Evolutionary conservation across 2,888 invertebrate species (phyloP).

Genomic region (Lepidochitona cinerea): DNA sequence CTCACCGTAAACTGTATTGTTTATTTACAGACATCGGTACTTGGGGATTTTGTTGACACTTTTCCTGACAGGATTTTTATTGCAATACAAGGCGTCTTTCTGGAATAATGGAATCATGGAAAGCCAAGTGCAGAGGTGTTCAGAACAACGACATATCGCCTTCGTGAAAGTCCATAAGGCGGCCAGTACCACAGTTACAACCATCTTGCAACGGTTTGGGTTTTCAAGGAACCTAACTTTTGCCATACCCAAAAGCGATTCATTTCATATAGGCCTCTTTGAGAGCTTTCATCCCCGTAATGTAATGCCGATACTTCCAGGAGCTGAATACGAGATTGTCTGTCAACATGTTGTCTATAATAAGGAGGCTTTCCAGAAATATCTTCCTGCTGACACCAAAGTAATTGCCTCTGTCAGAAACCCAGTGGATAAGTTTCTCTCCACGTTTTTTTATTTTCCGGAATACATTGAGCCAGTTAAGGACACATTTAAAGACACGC

Average conservation of each 20-base stretch:
- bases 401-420: neutral
- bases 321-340: neutral
- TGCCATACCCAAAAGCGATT: neutral
- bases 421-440: neutral
- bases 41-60: too few species aligned
- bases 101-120: too few species aligned
- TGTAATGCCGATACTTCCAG: neutral
- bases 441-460: slow-evolving; percentile 2
- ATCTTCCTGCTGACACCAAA: neutral
- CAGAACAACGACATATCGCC: too few species aligned
- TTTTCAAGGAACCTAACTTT: neutral
- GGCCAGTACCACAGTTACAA: neutral
- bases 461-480: neutral
- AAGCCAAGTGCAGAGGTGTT: too few species aligned
- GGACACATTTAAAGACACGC: neutral
- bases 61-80: too few species aligned
- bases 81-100: too few species aligned
- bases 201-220: neutral
- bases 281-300: neutral
- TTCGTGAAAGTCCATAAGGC: slow-evolving; percentile 7
- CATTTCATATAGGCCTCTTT: neutral
- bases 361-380: neutral
- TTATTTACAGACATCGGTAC: too few species aligned
- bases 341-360: slow-evolving; percentile 7
- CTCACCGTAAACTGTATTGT: too few species aligned